phyloP scores from a whole-genome alignment of 1,140 invertebrate genomes.

The Drosophila bocqueti region DNA sequence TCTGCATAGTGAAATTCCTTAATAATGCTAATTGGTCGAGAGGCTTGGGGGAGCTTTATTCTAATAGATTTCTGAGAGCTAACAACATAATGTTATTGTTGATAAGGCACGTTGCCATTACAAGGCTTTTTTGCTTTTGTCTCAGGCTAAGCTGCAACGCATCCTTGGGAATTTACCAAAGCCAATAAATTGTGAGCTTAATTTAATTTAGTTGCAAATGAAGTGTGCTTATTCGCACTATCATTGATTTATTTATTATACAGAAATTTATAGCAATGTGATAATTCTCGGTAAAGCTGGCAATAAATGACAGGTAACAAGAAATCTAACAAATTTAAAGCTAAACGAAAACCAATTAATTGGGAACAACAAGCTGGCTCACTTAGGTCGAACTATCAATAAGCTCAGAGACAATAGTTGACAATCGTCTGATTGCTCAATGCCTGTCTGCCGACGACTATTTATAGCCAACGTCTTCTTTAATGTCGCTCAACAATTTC shows the following conservation, averaged over 20 bases:
- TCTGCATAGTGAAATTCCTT: slow-evolving; percentile 26
- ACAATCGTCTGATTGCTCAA: slow-evolving; percentile 54
- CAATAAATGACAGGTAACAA: not conserved
- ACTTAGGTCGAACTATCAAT: slow-evolving; percentile 19
- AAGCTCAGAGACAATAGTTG: slow-evolving; percentile 22
- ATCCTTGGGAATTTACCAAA: not conserved
- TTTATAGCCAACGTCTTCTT: slow-evolving; percentile 42
- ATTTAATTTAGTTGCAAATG: not conserved
- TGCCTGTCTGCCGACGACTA: slow-evolving; percentile 32
- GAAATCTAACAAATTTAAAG: slow-evolving; percentile 10
- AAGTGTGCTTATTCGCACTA: not conserved
- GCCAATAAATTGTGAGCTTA: not conserved
- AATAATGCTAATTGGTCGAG: slow-evolving; percentile 72
- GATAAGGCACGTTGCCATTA: not conserved
- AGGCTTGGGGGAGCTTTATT: slow-evolving; percentile 1
- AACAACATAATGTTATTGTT: slow-evolving; percentile 22
- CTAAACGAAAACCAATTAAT: slow-evolving; percentile 6
- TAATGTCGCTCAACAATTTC: slow-evolving; percentile 49
- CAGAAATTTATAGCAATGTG: not conserved
- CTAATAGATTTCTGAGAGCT: slow-evolving; percentile 36
- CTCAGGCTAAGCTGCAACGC: not conserved
- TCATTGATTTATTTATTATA: not conserved
- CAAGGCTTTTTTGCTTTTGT: not conserved
- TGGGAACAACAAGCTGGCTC: slow-evolving; percentile 12
- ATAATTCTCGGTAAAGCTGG: not conserved